Conservation (phyloP, 1,140 invertebrate species). For the Apis laboriosa region DNA sequence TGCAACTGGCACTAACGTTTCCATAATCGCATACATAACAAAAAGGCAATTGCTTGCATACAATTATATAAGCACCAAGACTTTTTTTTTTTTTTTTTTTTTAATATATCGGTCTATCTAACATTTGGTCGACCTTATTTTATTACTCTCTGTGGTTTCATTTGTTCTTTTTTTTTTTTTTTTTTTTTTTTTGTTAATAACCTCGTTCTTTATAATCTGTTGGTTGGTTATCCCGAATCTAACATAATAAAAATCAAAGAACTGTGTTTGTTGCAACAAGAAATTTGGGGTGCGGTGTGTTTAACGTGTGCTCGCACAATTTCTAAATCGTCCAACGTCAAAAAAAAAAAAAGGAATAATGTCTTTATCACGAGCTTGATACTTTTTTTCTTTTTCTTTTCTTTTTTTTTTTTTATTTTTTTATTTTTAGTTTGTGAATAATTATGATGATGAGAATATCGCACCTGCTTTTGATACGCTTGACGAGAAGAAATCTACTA, state of each 20-base stretch:
- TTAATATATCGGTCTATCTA: constrained; percentile 43
- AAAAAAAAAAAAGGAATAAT: neutral
- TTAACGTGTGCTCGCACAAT: constrained; percentile 12
- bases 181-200: constrained; percentile 2
- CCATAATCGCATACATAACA: constrained; percentile 59
- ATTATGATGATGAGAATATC: neutral
- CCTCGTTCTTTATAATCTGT: constrained; percentile 52
- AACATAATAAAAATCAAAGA: constrained; percentile 62
- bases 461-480: constrained; percentile 26
- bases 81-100: constrained; percentile 1
- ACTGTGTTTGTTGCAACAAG: constrained; percentile 79
- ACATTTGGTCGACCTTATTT: constrained; percentile 53
- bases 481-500: constrained; percentile 1
- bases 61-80: constrained; percentile 56
- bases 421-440: neutral
- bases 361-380: neutral
- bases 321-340: neutral
- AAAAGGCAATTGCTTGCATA: constrained; percentile 56
- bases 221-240: constrained; percentile 55
- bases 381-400: neutral
- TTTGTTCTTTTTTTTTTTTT: constrained; percentile 37
- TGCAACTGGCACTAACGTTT: constrained; percentile 63
- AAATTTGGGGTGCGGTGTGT: constrained; percentile 24
- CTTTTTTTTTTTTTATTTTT: neutral
- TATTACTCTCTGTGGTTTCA: constrained; percentile 35